Evolutionary conservation across 2,888 invertebrate species (phyloP).

Genomic region (Acleris literana): DNA sequence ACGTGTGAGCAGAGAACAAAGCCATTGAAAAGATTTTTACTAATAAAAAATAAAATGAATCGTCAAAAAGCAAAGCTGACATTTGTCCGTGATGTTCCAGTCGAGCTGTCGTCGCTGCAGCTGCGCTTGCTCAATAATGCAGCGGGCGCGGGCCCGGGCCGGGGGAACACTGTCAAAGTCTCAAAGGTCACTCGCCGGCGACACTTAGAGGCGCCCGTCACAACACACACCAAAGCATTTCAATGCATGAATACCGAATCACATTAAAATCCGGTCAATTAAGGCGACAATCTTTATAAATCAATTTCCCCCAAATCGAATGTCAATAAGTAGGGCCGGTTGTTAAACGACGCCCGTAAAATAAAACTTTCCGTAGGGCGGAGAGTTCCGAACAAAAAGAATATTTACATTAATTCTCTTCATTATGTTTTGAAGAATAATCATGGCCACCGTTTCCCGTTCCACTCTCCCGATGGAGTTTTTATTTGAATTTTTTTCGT

Average conservation of each 20-base stretch:
- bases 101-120: slow-evolving; percentile 43
- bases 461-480: slow-evolving; percentile 81
- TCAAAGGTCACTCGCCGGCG: slow-evolving; percentile 5
- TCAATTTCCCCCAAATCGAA: slow-evolving; percentile 84
- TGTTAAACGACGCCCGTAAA: slow-evolving; percentile 82
- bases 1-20: too few species aligned
- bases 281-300: slow-evolving; percentile 83
- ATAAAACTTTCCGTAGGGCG: slow-evolving; percentile 83
- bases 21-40: neutral
- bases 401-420: slow-evolving; percentile 85
- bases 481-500: slow-evolving; percentile 81
- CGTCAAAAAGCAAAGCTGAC: slow-evolving; percentile 51
- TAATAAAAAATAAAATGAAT: neutral
- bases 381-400: slow-evolving; percentile 80
- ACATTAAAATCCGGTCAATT: slow-evolving; percentile 77
- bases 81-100: slow-evolving; percentile 73
- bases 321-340: slow-evolving; percentile 83
- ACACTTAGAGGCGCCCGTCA: neutral
- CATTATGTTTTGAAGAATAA: slow-evolving; percentile 85
- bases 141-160: slow-evolving; percentile 47
- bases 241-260: slow-evolving; percentile 28
- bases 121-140: slow-evolving; percentile 70
- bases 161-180: slow-evolving; percentile 3
- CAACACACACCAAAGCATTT: neutral
- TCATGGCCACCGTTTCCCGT: slow-evolving; percentile 79